Conservation (phyloP, 2,113 vertebrate genomes). For the Corydoras maculifer region DNA sequence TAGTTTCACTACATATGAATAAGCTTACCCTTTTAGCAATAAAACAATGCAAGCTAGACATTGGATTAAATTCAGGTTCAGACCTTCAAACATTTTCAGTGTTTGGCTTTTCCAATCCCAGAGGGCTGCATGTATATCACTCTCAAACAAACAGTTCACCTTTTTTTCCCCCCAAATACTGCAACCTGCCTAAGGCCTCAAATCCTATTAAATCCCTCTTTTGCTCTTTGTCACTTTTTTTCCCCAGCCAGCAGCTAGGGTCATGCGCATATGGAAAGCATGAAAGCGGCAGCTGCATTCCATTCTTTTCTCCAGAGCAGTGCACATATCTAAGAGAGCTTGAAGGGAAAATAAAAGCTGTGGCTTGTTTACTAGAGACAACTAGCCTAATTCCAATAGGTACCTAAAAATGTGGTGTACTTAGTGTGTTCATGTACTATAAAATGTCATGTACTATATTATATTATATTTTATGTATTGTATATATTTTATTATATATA, state of each 20-base stretch:
- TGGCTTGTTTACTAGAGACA: slow-evolving; percentile 41
- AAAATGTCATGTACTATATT: no score
- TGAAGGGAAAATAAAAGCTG: slow-evolving; percentile 4
- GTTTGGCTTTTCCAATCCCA: slow-evolving; percentile 25
- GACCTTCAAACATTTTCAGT: slow-evolving; percentile 27
- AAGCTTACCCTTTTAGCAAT: slow-evolving; percentile 20
- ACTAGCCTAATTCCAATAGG: slow-evolving; percentile 54
- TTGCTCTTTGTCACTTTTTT: slow-evolving; percentile 9
- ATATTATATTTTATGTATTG: no score
- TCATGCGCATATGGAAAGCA: slow-evolving; percentile 39
- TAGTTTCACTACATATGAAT: slow-evolving; percentile 14
- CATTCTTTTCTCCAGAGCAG: slow-evolving; percentile 24
- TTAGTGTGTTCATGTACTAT: no score
- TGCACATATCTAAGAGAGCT: slow-evolving; percentile 27
- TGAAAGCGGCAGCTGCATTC: slow-evolving; percentile 31
- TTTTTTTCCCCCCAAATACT: slow-evolving; percentile 43
- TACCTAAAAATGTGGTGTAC: not conserved
- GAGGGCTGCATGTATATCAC: slow-evolving; percentile 38
- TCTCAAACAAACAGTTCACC: slow-evolving; percentile 50
- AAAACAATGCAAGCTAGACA: not conserved
- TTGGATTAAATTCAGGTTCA: slow-evolving; percentile 22
- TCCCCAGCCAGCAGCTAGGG: slow-evolving; percentile 21
- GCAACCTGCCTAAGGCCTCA: slow-evolving; percentile 42
- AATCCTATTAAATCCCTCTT: slow-evolving; percentile 49
- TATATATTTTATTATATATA: no score